Base-by-base conservation (phyloP, 2,888 invertebrate species). In the Shargacucullia verbasci region DNA sequence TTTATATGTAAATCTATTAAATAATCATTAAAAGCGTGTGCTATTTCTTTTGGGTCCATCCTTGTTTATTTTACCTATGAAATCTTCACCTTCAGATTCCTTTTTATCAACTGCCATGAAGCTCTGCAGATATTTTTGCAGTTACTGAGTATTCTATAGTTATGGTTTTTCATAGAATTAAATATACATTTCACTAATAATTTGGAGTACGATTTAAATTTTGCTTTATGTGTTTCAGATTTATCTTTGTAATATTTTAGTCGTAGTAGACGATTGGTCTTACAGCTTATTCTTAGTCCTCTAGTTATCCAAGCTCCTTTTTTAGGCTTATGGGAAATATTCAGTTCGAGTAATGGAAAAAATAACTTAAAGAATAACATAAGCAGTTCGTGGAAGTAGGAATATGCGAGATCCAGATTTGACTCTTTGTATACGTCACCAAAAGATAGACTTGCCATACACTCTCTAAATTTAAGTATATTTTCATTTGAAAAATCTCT, bases 401-500 rank as follows among this genome's bases (percentile, higher is more conserved):
- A 27, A 27, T 27, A 27, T 27, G 27, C 27, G 3, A 27, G 7
- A 27, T 27, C 27, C 3, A 27, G 37, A 37, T 37, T 37, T 37
- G 37, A 11, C 37, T 37, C n/a, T 3, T 12, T 12, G 12, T 37
- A 37, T 12, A 37, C 7, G 37, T 37, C 37, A 37, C 37, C 14
- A 12, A 12, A 37, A 7, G 37, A 37, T 12, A 37, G 37, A 37
- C 12, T 37, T 14, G 37, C 37, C 37, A 37, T 37, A 37, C 37
- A 37, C 38, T 38, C 38, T 38, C 38, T 38, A 14, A 15, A 38
- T 38, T 38, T 38, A 38, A 14, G 38, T 15, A 38, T 4, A 38
- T 38, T 38, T 38, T 38, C 38, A 38, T 38, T 14, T 6, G 38
- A 38, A 14, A 15, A 38, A 38, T 38, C 38, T 38, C 38, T 13